Evolutionary conservation across 2,797 vertebrate species (phyloP), one percentile per base, ranked within the genome.

Genomic region (Megalops cyprinoides): DNA sequence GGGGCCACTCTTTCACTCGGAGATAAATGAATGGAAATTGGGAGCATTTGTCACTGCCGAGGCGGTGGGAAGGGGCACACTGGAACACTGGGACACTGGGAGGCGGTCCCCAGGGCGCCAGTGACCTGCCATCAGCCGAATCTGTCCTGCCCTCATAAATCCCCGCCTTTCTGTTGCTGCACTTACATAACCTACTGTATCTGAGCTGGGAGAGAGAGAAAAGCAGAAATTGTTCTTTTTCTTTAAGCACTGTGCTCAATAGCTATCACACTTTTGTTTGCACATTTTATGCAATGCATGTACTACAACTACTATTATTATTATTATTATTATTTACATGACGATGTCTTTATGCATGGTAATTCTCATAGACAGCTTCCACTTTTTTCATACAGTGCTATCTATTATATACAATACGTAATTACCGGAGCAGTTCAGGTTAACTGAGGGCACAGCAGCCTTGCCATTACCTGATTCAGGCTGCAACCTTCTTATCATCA

Each of bases 11-110:
- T 90, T 82, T 85, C 84, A 80, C 90, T 87, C 83, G 90, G 80
- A 88, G 89, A 89, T 90, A 90, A 88, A 93, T 91, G 91, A 89
- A 90, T 67, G 62, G 62, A 39, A 67, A 67, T 67, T 67, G 62
- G 10, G 62, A 15, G 31, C 62, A 67, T 67, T 67, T 39, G 62
- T 67, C 62, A 67, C 31, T 20, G 62, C n/a, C 15, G 15, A 18
- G 31, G 34, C 15, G 15, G 6, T 39, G 62, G 62, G 62, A n/a
- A n/a, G n/a, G n/a, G n/a, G n/a, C n/a, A n/a, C n/a, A n/a, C n/a
- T n/a, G n/a, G n/a, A 39, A 67, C 15, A 14, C 62, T 67, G 62
- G 62, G 62, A 39, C 34, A 39, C 31, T 3, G n/a, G 62, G 62
- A 39, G 62, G 62, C 62, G 4, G 62, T 12, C 14, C 62, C 62